A percentile compares a stretch with the other conserved stretches of the same genome.
These are phyloP conservation scores for Porites divaricata DNA, from an alignment of 92 coral and sea anemone species.

Conservation along the genomic window DNA sequence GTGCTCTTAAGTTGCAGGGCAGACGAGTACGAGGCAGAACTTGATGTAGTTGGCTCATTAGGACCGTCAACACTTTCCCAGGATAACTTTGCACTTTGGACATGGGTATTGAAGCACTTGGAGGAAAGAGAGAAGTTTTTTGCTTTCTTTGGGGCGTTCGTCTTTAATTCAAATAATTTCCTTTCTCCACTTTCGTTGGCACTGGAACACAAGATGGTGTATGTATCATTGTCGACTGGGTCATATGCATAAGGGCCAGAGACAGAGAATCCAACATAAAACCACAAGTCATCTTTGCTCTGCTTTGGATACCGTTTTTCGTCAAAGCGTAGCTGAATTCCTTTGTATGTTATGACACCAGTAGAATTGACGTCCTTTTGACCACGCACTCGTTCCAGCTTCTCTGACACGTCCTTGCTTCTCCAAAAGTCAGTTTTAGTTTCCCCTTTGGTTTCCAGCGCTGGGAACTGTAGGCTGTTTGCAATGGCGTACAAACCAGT, in stretches of 20 bases:
- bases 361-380: constrained; percentile 53
- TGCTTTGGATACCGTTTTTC: constrained; percentile 63
- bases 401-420: constrained; percentile 46
- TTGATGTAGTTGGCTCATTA: neutral
- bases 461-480: constrained; percentile 27
- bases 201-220: constrained; percentile 21
- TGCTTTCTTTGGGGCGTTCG: neutral
- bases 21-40: neutral
- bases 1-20: neutral
- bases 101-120: neutral
- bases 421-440: constrained; percentile 69
- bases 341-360: constrained; percentile 61
- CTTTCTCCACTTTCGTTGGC: neutral
- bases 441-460: constrained; percentile 35
- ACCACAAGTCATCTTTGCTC: constrained; percentile 77
- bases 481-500: constrained; percentile 59
- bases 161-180: neutral
- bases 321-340: constrained; percentile 67
- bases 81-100: neutral
- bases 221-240: constrained; percentile 65
- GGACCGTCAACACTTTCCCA: neutral
- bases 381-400: constrained; percentile 64
- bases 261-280: constrained; percentile 68
- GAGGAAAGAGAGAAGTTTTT: neutral
- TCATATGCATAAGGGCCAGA: constrained; percentile 77